Conservation (phyloP, 2,888 invertebrate species). For the Drosophila parthenogenetica region DNA sequence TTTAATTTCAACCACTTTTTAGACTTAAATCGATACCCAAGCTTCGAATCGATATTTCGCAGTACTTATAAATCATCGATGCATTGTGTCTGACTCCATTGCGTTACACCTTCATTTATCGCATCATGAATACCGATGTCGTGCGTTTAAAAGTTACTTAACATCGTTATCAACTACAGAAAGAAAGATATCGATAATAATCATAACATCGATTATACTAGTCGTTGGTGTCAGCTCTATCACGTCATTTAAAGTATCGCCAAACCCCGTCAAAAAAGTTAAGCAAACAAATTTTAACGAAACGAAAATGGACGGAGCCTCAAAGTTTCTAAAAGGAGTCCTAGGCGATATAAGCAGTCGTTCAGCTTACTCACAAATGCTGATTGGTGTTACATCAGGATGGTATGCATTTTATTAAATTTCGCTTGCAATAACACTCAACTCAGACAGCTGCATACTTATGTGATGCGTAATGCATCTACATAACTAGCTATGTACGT, state of each 20-base stretch:
- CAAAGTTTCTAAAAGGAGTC: constrained; percentile 87
- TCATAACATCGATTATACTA: not conserved
- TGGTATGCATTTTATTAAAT: constrained; percentile 87
- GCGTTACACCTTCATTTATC: not conserved
- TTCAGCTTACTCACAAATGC: constrained; percentile 94
- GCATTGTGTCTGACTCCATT: no score
- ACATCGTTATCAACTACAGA: not conserved
- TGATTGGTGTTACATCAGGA: constrained; percentile 94
- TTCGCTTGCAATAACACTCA: constrained; percentile 1
- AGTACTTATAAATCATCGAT: no score
- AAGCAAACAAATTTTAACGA: constrained; percentile 21
- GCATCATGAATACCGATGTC: not conserved
- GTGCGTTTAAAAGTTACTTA: not conserved
- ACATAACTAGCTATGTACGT: not conserved
- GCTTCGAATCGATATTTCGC: no score
- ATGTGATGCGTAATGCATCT: constrained; percentile 17
- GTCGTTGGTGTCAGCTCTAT: not conserved
- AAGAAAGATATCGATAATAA: not conserved
- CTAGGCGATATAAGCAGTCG: constrained; percentile 93
- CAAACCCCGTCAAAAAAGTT: not conserved
- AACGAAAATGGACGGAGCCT: constrained; percentile 88
- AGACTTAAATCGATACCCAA: no score
- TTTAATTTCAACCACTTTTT: no score
- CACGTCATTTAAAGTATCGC: constrained; percentile 8
- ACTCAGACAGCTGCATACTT: not conserved